A percentile compares a stretch with the other conserved stretches of the same genome.
phyloP scores from a whole-genome alignment of 2,797 vertebrate genomes.

The Parauchenoglanis punctatus region DNA sequence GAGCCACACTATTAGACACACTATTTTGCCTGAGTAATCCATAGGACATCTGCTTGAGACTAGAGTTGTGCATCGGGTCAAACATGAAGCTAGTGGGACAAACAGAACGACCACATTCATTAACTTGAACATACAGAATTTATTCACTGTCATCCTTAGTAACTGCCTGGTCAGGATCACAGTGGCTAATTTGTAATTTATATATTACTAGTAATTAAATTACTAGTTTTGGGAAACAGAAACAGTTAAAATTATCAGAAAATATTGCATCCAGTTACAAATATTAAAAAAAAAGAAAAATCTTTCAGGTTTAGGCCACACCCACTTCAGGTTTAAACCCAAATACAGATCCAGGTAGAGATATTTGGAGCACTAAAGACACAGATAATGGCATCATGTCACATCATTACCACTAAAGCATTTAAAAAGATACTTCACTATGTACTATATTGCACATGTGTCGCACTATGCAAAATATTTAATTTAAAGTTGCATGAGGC shows the following conservation, averaged over 20 bases:
- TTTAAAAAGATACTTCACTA: neutral
- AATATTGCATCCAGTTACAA: neutral
- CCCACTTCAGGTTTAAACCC: neutral
- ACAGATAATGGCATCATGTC: neutral
- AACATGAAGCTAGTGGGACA: neutral
- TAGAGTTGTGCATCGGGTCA: neutral
- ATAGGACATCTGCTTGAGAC: neutral
- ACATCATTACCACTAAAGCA: neutral
- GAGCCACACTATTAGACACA: neutral
- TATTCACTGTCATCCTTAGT: neutral
- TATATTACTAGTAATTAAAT: neutral
- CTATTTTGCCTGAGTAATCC: neutral
- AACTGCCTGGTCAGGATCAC: neutral
- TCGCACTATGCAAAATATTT: neutral
- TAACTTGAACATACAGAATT: neutral
- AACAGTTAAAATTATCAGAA: neutral
- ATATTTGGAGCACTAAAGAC: neutral
- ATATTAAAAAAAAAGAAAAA: neutral
- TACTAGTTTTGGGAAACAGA: neutral
- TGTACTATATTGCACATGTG: neutral
- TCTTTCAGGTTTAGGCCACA: neutral
- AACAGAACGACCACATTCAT: neutral
- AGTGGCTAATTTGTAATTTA: neutral
- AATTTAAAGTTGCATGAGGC: neutral
- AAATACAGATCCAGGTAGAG: neutral